Evolutionary conservation across 2,888 invertebrate genomes (phyloP).

Genomic region (Caenorhabditis sp.): DNA sequence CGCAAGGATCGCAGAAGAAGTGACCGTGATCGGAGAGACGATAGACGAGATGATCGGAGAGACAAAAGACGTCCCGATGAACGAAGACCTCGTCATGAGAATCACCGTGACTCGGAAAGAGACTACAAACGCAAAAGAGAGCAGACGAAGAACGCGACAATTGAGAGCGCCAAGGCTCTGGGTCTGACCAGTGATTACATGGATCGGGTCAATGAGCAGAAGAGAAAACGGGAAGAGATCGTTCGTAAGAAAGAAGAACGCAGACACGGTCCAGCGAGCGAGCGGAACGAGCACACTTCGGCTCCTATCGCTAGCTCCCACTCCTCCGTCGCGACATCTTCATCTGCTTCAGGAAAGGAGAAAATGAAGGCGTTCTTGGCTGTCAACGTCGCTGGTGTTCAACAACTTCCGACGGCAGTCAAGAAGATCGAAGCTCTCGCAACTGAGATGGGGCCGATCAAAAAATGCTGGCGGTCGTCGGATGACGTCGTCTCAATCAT

Average conservation of each 20-base stretch:
- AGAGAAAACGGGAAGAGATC: conserved; percentile 77
- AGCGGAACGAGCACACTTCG: conserved; percentile 16
- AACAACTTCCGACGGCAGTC: conserved; percentile 67
- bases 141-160: conserved; percentile 24
- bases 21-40: conserved; percentile 28
- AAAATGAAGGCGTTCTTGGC: conserved; percentile 75
- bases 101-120: conserved; percentile 14
- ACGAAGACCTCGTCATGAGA: neutral
- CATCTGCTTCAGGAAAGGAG: conserved; percentile 19
- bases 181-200: conserved; percentile 81
- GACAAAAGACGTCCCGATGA: conserved; percentile 32
- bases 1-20: conserved; percentile 16
- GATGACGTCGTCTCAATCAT: conserved; percentile 76
- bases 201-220: conserved; percentile 79
- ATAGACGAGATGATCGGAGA: conserved; percentile 33
- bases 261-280: conserved; percentile 34
- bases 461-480: conserved; percentile 77
- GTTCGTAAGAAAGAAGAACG: conserved; percentile 71
- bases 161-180: conserved; percentile 78
- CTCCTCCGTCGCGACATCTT: neutral
- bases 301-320: neutral
- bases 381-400: conserved; percentile 75
- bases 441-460: conserved; percentile 69
- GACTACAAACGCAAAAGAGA: conserved; percentile 30
- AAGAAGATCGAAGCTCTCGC: conserved; percentile 70